Evolutionary conservation across 2,113 vertebrate species (phyloP).

Genomic region (Anarrhichthys ocellatus): DNA sequence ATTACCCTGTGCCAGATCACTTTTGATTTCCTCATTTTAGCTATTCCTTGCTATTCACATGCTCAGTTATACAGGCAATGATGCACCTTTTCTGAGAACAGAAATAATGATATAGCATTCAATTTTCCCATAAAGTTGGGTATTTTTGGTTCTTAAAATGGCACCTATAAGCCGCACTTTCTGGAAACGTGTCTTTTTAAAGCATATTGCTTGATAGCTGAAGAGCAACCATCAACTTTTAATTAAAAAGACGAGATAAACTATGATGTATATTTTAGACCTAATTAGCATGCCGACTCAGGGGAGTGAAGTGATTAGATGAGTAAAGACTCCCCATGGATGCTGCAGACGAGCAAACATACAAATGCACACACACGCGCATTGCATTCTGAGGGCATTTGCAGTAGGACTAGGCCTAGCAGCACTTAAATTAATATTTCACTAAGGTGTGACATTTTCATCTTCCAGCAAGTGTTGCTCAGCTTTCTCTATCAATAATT

Average conservation of each 20-base stretch:
- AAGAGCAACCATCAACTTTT: conserved; percentile 71
- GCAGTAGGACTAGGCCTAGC: conserved; percentile 15
- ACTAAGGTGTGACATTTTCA: conserved; percentile 51
- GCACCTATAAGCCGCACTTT: conserved; percentile 30
- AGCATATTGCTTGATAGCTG: conserved; percentile 53
- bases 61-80: conserved; percentile 47
- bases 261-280: conserved; percentile 78
- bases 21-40: conserved; percentile 53
- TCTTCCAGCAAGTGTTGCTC: neutral
- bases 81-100: conserved; percentile 32
- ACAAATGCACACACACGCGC: conserved; percentile 7
- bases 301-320: conserved; percentile 73
- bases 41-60: conserved; percentile 37
- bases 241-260: conserved; percentile 69
- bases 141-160: conserved; percentile 20
- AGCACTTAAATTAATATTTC: conserved; percentile 38
- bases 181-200: conserved; percentile 12
- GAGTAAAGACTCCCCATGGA: conserved; percentile 73
- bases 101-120: conserved; percentile 15
- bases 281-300: conserved; percentile 70
- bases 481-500: conserved; percentile 21
- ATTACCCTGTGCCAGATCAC: conserved; percentile 47
- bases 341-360: conserved; percentile 42
- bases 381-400: conserved; percentile 21
- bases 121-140: conserved; percentile 16